phyloP scores from a whole-genome alignment of 2,797 vertebrate genomes.

The Labroides dimidiatus region DNA sequence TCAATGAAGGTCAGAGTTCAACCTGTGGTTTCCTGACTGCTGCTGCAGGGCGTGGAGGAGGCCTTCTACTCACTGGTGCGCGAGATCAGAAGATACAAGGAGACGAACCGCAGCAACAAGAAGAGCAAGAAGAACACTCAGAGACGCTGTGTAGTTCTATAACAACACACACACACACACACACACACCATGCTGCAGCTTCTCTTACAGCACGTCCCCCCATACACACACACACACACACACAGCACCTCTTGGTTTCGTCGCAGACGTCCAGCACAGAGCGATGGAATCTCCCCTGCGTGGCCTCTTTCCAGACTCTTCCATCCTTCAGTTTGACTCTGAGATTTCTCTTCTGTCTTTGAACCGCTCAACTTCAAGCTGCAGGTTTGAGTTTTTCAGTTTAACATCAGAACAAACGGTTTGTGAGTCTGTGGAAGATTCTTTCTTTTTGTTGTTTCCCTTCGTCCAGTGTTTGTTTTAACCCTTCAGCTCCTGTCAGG shows the following conservation, averaged over 20 bases:
- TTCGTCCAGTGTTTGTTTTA: too few species aligned
- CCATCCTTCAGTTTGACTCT: too few species aligned
- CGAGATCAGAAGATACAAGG: conserved; percentile 90
- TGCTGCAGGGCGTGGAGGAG: conserved; percentile 88
- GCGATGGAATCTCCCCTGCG: too few species aligned
- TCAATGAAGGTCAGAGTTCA: too few species aligned
- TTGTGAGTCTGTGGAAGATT: background rate
- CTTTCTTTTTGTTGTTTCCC: too few species aligned
- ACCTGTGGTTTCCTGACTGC: background rate
- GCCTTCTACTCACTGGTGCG: conserved; percentile 91
- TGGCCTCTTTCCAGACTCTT: too few species aligned
- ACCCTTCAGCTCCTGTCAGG: background rate
- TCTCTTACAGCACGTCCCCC: conserved; percentile 44
- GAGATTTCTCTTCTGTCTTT: conserved; percentile 23
- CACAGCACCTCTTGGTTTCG: conserved; percentile 29
- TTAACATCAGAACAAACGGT: conserved; percentile 3
- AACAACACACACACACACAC: conserved; percentile 59
- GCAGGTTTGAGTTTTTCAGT: background rate
- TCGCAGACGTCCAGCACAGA: conserved; percentile 23
- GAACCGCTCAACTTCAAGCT: conserved; percentile 10
- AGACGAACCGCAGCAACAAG: conserved; percentile 90
- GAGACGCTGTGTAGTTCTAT: conserved; percentile 85
- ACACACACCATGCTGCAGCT: conserved; percentile 5
- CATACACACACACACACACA: conserved; percentile 27
- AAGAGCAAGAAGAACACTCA: conserved; percentile 89